phyloP scores from a whole-genome alignment of 2,113 vertebrate species.

The Boulengeromyrus knoepffleri region DNA sequence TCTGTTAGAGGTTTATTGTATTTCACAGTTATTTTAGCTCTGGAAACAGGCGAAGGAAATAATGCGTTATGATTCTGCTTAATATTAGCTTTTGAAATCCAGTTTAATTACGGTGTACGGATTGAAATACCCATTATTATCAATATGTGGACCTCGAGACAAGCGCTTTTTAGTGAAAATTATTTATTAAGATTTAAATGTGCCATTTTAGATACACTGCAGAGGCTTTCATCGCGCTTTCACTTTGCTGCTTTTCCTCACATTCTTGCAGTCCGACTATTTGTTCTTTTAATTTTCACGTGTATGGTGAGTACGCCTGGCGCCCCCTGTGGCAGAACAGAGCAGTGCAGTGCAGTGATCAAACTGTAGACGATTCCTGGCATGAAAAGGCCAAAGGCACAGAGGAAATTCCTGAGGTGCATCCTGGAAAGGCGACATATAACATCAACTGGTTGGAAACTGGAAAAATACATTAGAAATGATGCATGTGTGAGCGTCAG shows the following conservation, averaged over 20 bases:
- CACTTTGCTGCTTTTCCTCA: background rate
- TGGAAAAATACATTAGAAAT: background rate
- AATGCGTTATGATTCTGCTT: conserved; percentile 13
- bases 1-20: conserved; percentile 48
- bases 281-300: background rate
- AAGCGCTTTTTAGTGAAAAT: conserved; percentile 8
- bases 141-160: conserved; percentile 12
- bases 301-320: background rate
- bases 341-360: background rate
- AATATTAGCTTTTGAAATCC: conserved; percentile 18
- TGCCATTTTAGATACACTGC: background rate
- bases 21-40: conserved; percentile 13
- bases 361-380: background rate
- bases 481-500: background rate
- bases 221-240: background rate
- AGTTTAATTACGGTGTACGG: conserved; percentile 15
- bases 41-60: conserved; percentile 6
- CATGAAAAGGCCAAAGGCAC: background rate
- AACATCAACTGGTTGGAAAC: background rate
- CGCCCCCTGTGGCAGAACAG: background rate
- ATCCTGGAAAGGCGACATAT: background rate
- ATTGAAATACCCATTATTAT: conserved; percentile 19
- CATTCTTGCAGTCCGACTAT: background rate
- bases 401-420: background rate
- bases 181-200: conserved; percentile 12